Evolutionary conservation across 2,888 invertebrate genomes (phyloP).

Genomic region (Callimorpha dominula): DNA sequence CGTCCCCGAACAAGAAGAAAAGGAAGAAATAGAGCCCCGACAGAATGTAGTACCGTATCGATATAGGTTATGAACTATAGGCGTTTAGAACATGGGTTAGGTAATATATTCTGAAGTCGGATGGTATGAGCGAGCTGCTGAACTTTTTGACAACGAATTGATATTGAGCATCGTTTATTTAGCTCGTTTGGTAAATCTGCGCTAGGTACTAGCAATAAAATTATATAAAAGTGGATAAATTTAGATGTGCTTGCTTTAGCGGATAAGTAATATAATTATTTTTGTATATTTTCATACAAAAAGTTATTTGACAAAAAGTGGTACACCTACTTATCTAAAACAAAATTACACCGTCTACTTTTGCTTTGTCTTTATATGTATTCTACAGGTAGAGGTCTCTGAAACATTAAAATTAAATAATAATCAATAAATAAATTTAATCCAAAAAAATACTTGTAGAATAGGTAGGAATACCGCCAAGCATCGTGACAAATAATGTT

Average conservation of each 20-base stretch:
- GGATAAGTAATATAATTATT: background rate
- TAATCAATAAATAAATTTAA: background rate
- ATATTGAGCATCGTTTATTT: background rate
- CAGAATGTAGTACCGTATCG: conserved; percentile 48
- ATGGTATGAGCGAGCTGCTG: background rate
- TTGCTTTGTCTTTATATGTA: background rate
- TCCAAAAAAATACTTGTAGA: background rate
- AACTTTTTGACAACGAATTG: conserved; percentile 22
- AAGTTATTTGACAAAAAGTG: background rate
- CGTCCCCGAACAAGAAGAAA: conserved; percentile 78
- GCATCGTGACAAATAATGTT: too few relatives aligned
- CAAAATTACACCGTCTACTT: background rate
- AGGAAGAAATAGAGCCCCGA: conserved; percentile 58
- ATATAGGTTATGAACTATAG: conserved; percentile 59
- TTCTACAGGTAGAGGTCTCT: background rate
- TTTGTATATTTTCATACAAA: background rate
- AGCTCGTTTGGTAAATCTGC: background rate
- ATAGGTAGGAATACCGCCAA: too few relatives aligned
- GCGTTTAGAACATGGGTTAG: conserved; percentile 15
- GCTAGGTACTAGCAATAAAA: background rate
- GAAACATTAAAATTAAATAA: background rate
- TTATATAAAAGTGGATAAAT: background rate
- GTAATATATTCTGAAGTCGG: background rate
- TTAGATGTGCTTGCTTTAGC: conserved; percentile 1
- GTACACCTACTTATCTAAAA: background rate